Evolutionary conservation across 2,888 invertebrate species (phyloP).

Genomic region (Eupithecia pulchellata): DNA sequence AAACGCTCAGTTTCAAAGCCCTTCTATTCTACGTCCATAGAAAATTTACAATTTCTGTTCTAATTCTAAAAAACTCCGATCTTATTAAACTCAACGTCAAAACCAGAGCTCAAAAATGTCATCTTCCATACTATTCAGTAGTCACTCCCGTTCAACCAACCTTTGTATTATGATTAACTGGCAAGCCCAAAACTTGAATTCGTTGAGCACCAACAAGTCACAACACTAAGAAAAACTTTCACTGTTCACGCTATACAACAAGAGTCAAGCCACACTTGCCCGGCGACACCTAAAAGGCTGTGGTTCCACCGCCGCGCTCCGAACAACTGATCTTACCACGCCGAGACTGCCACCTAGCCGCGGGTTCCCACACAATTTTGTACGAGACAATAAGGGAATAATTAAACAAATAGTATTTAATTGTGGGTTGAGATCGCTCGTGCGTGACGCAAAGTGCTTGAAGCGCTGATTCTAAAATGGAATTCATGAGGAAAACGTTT

Average conservation of each 20-base stretch:
- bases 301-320: constrained; percentile 19
- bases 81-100: background rate
- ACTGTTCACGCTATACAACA: background rate
- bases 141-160: background rate
- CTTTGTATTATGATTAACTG: background rate
- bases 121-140: background rate
- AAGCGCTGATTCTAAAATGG: constrained; percentile 19
- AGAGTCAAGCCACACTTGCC: background rate
- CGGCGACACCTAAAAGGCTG: background rate
- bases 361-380: constrained; percentile 52
- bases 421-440: constrained; percentile 46
- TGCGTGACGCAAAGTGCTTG: constrained; percentile 44
- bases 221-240: constrained; percentile 5
- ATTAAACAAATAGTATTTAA: constrained; percentile 55
- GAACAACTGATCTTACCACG: constrained; percentile 37
- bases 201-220: background rate
- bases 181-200: background rate
- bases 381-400: constrained; percentile 51
- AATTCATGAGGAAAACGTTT: constrained; percentile 17
- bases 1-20: too few relatives aligned
- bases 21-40: background rate
- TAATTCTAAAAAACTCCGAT: background rate
- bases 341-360: background rate
- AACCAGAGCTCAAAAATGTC: background rate
- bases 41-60: background rate